These are phyloP conservation scores for Eubasilissa regina DNA, from an alignment of 1,140 invertebrate genomes.

Conservation along the genomic window DNA sequence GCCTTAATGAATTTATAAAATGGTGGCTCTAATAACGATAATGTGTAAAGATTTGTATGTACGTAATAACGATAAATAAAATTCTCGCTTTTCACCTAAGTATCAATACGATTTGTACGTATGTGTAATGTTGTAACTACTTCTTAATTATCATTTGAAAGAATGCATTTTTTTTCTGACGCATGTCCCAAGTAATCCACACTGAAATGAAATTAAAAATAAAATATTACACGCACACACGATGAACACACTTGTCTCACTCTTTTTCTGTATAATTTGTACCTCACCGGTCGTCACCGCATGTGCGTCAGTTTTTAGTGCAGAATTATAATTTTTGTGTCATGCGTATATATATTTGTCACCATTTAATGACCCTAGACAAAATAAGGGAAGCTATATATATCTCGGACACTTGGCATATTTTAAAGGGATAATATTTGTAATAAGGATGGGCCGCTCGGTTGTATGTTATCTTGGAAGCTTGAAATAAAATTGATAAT, in stretches of 20 bases:
- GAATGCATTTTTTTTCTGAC: background rate
- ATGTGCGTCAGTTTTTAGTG: slow-evolving; percentile 12
- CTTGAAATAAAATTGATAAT: slow-evolving; percentile 40
- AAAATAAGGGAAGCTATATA: background rate
- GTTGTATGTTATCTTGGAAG: slow-evolving; percentile 30
- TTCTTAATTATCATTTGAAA: background rate
- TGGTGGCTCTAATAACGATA: slow-evolving; percentile 29
- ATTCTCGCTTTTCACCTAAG: slow-evolving; percentile 1
- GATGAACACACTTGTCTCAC: background rate
- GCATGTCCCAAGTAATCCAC: background rate
- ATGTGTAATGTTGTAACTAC: slow-evolving; percentile 4
- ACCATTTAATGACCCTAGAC: background rate
- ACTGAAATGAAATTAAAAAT: background rate
- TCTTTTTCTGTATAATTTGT: slow-evolving; percentile 4
- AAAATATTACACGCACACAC: slow-evolving; percentile 5
- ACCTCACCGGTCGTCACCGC: background rate
- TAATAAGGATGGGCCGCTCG: background rate
- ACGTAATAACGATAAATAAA: slow-evolving; percentile 29
- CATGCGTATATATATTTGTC: background rate
- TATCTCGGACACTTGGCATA: background rate
- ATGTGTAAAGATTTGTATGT: slow-evolving; percentile 29
- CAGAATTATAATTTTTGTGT: slow-evolving; percentile 6
- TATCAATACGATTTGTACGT: slow-evolving; percentile 28
- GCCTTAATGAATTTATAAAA: background rate
- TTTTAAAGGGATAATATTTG: slow-evolving; percentile 14